phyloP scores from a whole-genome alignment of 2,797 vertebrate species.

The Macropus fuliginosus region DNA sequence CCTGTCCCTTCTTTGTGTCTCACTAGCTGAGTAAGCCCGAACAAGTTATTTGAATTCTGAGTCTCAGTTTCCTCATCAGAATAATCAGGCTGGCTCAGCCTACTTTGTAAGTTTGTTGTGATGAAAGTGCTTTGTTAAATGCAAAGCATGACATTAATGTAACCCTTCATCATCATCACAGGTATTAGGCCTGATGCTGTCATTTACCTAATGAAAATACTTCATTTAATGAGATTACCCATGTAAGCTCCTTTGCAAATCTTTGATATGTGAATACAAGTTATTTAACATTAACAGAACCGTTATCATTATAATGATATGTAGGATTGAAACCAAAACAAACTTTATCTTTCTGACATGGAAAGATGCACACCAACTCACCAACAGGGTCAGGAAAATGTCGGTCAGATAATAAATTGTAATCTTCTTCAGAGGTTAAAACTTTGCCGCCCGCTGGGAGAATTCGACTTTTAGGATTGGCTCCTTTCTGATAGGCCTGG shows the following conservation, averaged over 20 bases:
- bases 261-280: background rate
- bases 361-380: conserved; percentile 83
- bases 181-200: background rate
- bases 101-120: background rate
- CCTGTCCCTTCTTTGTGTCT: background rate
- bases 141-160: background rate
- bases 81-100: background rate
- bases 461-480: conserved; percentile 85
- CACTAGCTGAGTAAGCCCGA: background rate
- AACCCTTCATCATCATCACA: background rate
- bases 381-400: conserved; percentile 90
- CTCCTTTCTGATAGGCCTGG: conserved; percentile 91
- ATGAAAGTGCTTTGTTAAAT: background rate
- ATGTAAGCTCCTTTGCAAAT: background rate
- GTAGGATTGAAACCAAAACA: background rate
- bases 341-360: background rate
- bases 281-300: background rate
- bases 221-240: background rate
- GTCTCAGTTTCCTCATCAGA: background rate
- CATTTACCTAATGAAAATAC: background rate
- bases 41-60: background rate
- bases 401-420: conserved; percentile 90
- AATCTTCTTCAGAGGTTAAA: conserved; percentile 90
- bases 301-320: background rate
- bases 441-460: conserved; percentile 91